A percentile compares a stretch with the other conserved stretches of the same genome.
phyloP scores from a whole-genome alignment of 1,140 invertebrate genomes.

The Drosophila baimaii region DNA sequence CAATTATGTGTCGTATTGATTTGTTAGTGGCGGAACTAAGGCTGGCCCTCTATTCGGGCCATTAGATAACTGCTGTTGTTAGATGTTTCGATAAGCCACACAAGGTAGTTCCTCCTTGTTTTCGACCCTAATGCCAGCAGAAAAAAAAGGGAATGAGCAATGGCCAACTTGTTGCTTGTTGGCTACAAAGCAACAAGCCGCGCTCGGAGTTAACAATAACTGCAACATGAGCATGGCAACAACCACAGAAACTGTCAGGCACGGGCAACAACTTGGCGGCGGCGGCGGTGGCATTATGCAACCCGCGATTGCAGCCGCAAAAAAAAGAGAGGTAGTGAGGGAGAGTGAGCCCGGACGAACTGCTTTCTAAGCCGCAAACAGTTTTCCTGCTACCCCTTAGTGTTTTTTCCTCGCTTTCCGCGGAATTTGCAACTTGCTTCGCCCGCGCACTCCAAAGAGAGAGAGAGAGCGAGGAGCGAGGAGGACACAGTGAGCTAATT shows the following conservation, averaged over 20 bases:
- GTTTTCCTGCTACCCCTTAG: conserved; percentile 44
- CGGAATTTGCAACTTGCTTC: conserved; percentile 50
- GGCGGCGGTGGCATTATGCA: no score
- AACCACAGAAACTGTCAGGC: conserved; percentile 61
- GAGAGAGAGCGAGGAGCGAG: conserved; percentile 18
- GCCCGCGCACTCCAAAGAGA: conserved; percentile 23
- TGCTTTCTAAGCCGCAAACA: conserved; percentile 68
- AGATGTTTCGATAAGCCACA: background rate
- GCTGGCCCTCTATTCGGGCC: background rate
- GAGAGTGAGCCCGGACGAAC: conserved; percentile 42
- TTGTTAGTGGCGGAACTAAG: conserved; percentile 33
- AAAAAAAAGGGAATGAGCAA: conserved; percentile 59
- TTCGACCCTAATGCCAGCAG: conserved; percentile 29
- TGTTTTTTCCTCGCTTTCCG: conserved; percentile 13
- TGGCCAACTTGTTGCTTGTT: conserved; percentile 42
- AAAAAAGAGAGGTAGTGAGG: conserved; percentile 36
- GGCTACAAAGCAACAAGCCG: conserved; percentile 70
- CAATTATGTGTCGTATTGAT: conserved; percentile 69
- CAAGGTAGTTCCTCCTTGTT: conserved; percentile 15
- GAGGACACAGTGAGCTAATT: conserved; percentile 67
- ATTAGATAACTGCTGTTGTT: conserved; percentile 8
- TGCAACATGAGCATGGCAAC: conserved; percentile 73
- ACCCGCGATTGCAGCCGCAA: conserved; percentile 60
- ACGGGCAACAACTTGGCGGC: conserved; percentile 60
- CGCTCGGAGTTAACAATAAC: conserved; percentile 70